Base-by-base conservation (phyloP, 2,797 vertebrate species). In the Pangasius krempfi region DNA sequence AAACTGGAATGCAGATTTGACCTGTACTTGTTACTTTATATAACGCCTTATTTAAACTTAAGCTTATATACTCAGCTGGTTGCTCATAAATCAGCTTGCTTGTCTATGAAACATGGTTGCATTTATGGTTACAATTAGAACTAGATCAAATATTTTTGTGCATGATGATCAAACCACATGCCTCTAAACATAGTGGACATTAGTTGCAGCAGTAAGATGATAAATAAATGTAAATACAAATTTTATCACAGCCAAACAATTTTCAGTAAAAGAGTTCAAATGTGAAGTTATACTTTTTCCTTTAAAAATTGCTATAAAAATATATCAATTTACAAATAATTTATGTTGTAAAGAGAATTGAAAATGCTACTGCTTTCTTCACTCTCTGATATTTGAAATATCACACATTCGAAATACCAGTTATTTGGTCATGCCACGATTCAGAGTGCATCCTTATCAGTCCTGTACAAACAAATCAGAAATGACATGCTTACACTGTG, bases 381-480 rank as follows among this genome's bases (percentile, higher is more conserved):
- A 40, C 30, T 60, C 30, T 58, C 10, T 50, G 7, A 30, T 66
- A 66, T 84, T 30, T 84, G 30, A 83, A 47, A 47, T 83, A 47
- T n/a, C 37, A 18, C 25, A 44, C 10, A 44, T n/a, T 76, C 25
- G 27, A 82, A 83, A 30, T 83, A 18, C 66, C 52, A 84, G 64
- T 47, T 88, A 40, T 83, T 84, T 60, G 54, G 18, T 8, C 93
- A 88, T 90, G 91, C 89, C 90, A 58, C 82, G 90, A 90, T 72
- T 90, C 91, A 91, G 93, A 93, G 91, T 94, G 93, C 92, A 89
- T 84, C 89, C 90, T 91, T 91, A 93, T 95, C 95, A 94, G 93
- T 95, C 94, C 92, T 85, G 76, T 62, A 68, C 89, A 87, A 84
- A 88, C 84, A 94, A 95, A 94, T 94, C 91, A 89, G 91, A 91